Base-by-base conservation (phyloP, 2,888 invertebrate species). In the Xanthorhoe designata region DNA sequence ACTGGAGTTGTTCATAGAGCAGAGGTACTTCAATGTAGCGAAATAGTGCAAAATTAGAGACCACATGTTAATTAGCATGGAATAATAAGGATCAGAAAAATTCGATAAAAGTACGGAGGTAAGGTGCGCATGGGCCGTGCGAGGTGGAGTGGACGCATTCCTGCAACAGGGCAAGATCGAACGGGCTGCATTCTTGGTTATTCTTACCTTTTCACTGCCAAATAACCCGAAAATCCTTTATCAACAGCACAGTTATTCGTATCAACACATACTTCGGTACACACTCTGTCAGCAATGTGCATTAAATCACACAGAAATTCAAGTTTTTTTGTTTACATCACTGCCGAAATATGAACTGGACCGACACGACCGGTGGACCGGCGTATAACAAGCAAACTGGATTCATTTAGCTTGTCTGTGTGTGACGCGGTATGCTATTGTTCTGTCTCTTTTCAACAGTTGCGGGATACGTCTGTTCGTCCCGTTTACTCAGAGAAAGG, bases 61-160 rank as follows among this genome's bases (percentile, higher is more conserved):
- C 24, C 24, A 24, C 38, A 42, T 42, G 17, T 47, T 6, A 13
- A 5, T 42, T 1, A 13, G 49, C 32, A 10, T 54, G 57, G 29
- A 69, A 64, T 69, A 54, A 42, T 52, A 81, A 76, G 75, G 78
- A 77, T 78, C 79, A 77, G 78, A 79, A 78, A 65, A 84, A 84
- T 86, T 86, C 78, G 82, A 84, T 83, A 78, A 69, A 80, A 79
- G 75, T 74, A 77, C 47, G 85, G 74, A 77, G 10, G 87, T 90
- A 90, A 92, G 92, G 92, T 93, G 92, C 91, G 91, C 87, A 81
- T 75, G 89, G 83, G 88, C 85, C 84, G 81, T 75, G 79, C 78
- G 83, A 84, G 86, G 89, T 89, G 87, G 85, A 86, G 89, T 89
- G 87, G 85, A 86, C 88, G 86, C 91, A 92, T 92, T 92, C 92